A percentile compares a stretch with the other conserved stretches of the same genome.
Conservation (phyloP, 2,113 vertebrate species). For the Limnothrissa miodon region DNA sequence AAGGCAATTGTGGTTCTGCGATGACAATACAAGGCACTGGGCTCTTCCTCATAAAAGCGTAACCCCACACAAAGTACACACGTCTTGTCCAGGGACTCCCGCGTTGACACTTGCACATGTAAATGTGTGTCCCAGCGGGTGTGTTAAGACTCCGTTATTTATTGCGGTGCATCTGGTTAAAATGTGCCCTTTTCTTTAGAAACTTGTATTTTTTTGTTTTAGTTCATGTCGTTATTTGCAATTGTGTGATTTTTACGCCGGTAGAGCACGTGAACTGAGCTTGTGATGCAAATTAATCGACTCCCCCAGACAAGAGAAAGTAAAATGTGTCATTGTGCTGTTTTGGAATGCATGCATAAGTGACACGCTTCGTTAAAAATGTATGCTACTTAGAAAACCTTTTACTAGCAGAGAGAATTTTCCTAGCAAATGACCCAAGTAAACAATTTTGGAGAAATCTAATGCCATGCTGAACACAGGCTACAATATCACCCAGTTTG, state of each 20-base stretch:
- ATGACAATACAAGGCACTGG: constrained; percentile 20
- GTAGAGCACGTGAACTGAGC: constrained; percentile 56
- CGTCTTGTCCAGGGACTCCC: constrained; percentile 42
- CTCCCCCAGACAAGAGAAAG: constrained; percentile 54
- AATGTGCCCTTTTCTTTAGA: constrained; percentile 67
- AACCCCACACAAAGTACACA: constrained; percentile 39
- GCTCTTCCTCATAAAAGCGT: constrained; percentile 36
- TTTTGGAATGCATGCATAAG: background rate
- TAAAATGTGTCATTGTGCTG: constrained; percentile 18
- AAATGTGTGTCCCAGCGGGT: constrained; percentile 55
- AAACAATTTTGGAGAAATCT: background rate
- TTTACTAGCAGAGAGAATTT: no score
- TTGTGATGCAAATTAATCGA: constrained; percentile 72
- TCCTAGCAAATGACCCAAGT: background rate
- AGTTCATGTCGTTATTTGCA: constrained; percentile 67
- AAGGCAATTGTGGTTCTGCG: constrained; percentile 18
- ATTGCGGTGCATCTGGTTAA: constrained; percentile 72
- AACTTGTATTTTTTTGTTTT: constrained; percentile 66
- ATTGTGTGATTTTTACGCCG: constrained; percentile 59
- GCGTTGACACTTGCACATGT: constrained; percentile 53
- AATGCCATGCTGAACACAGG: background rate
- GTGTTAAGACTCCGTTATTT: constrained; percentile 54
- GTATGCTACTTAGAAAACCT: background rate
- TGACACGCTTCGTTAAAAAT: background rate
- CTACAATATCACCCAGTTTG: no score